These are phyloP conservation scores for Orius laevigatus DNA, from an alignment of 1,140 invertebrate genomes.

Conservation along the genomic window DNA sequence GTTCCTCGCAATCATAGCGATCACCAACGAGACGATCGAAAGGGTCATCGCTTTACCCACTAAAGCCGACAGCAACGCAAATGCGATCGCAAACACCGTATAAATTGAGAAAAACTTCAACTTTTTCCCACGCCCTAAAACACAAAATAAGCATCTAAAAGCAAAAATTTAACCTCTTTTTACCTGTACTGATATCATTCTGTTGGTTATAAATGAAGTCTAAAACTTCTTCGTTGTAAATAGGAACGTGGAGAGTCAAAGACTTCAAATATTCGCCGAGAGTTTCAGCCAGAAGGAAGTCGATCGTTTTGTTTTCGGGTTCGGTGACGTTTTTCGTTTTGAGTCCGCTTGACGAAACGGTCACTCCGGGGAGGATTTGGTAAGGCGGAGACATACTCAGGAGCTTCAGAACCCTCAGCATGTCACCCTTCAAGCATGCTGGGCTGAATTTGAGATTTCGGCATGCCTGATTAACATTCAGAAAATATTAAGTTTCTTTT, in stretches of 20 bases:
- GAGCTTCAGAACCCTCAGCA: not conserved
- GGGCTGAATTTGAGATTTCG: not conserved
- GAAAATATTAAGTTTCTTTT: too few relatives aligned
- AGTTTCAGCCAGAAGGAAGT: not conserved
- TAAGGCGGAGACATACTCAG: not conserved
- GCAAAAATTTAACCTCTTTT: not conserved
- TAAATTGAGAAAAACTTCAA: slow-evolving; percentile 12
- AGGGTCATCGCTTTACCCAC: slow-evolving; percentile 13
- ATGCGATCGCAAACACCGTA: slow-evolving; percentile 10
- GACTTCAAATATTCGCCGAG: not conserved
- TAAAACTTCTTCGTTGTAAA: slow-evolving; percentile 11
- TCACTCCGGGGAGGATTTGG: slow-evolving; percentile 11
- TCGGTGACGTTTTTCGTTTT: not conserved
- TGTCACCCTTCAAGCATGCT: not conserved
- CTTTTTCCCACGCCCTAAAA: slow-evolving; percentile 8
- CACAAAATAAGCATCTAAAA: not conserved
- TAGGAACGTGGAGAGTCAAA: slow-evolving; percentile 11
- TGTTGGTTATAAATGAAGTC: not conserved
- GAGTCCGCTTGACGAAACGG: not conserved
- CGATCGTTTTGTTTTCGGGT: not conserved
- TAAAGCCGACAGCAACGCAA: slow-evolving; percentile 9
- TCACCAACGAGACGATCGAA: slow-evolving; percentile 8
- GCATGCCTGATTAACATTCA: not conserved
- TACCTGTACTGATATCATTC: not conserved
- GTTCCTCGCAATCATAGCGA: slow-evolving; percentile 2